Conservation (phyloP, 2,888 invertebrate species). For the Rapana venosa region DNA sequence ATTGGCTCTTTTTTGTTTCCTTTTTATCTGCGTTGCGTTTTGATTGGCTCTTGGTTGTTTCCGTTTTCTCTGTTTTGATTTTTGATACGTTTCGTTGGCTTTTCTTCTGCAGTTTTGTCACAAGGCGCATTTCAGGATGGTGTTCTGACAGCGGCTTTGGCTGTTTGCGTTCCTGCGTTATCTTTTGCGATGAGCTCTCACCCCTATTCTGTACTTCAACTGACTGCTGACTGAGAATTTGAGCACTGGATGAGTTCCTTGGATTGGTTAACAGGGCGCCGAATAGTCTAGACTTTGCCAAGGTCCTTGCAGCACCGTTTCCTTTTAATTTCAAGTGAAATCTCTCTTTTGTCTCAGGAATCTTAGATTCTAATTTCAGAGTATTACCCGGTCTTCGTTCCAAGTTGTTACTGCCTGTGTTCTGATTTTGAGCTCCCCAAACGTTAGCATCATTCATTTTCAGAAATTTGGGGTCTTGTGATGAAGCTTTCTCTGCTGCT, state of each 20-base stretch:
- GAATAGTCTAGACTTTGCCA: too few relatives aligned
- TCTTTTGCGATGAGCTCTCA: not conserved
- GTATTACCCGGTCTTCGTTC: too few relatives aligned
- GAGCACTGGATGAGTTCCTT: not conserved
- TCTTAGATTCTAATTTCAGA: not conserved
- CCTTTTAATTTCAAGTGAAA: too few relatives aligned
- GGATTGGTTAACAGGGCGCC: not conserved
- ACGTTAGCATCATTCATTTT: not conserved
- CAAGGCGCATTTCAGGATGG: not conserved
- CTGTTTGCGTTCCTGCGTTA: not conserved
- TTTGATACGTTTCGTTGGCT: not conserved
- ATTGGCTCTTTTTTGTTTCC: not conserved
- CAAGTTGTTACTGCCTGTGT: too few relatives aligned
- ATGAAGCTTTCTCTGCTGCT: not conserved
- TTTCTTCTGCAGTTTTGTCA: not conserved
- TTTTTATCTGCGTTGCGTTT: not conserved
- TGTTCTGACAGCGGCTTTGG: not conserved
- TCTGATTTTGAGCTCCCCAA: too few relatives aligned
- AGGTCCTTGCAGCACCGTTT: too few relatives aligned
- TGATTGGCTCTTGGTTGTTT: not conserved
- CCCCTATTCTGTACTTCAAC: not conserved
- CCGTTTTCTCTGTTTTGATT: not conserved
- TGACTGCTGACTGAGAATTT: not conserved
- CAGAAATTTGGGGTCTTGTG: not conserved
- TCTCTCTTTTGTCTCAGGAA: not conserved